Percentiles rank a stretch among this genome's conserved stretches.
These are phyloP conservation scores for Scyliorhinus canicula DNA, from an alignment of 2,797 vertebrate species.

Conservation along the genomic window DNA sequence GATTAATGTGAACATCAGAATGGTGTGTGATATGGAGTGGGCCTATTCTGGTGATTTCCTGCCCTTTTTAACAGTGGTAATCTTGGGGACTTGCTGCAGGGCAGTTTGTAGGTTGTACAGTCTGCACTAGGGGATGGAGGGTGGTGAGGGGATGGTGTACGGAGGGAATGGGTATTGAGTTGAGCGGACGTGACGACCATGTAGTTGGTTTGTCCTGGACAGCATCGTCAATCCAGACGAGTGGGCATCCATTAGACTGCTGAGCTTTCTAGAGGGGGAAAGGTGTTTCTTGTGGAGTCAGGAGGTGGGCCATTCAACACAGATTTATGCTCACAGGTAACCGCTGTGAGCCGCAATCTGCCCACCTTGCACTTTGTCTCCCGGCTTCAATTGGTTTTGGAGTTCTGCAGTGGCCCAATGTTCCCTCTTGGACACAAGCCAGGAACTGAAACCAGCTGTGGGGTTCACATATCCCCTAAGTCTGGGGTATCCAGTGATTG, in stretches of 20 bases:
- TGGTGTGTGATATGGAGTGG: not conserved
- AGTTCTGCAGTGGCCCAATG: not conserved
- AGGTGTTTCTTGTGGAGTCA: not conserved
- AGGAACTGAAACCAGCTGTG: not conserved
- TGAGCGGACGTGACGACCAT: not conserved
- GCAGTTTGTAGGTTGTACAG: not conserved
- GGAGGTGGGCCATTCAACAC: not conserved
- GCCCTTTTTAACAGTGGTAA: not conserved
- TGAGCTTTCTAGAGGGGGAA: not conserved
- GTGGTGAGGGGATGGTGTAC: too few relatives aligned
- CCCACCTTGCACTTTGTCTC: not conserved
- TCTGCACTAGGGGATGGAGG: not conserved
- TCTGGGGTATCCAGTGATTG: not conserved
- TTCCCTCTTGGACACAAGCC: not conserved
- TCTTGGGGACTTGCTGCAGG: not conserved
- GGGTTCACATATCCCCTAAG: not conserved
- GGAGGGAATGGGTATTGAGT: not conserved
- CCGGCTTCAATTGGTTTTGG: not conserved
- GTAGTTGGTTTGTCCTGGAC: not conserved
- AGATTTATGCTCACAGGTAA: not conserved
- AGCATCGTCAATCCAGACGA: not conserved
- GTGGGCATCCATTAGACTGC: not conserved
- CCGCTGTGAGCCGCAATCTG: not conserved
- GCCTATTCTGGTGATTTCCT: not conserved
- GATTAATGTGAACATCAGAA: not conserved